Conservation (phyloP, 2,888 invertebrate genomes). For the Agrenia bidenticulata region DNA sequence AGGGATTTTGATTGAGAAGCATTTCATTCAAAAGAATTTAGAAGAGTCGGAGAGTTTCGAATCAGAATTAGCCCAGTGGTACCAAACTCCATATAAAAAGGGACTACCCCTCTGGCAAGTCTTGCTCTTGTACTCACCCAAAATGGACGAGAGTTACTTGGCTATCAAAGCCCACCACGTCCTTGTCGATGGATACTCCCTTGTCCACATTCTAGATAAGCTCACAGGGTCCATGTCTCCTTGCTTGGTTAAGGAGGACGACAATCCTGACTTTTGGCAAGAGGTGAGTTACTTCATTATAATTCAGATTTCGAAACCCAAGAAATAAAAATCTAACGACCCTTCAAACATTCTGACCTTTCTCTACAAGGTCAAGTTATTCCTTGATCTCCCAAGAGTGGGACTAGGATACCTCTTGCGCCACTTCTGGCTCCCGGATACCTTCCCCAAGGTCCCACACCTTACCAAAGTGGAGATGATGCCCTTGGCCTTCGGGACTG, state of each 20-base stretch:
- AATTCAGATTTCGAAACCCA: no score
- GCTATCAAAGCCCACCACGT: slow-evolving; percentile 33
- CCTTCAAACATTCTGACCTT: no score
- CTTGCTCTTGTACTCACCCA: slow-evolving; percentile 11
- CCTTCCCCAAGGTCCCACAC: slow-evolving; percentile 19
- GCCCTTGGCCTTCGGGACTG: slow-evolving; percentile 33
- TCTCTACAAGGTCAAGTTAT: slow-evolving; percentile 18
- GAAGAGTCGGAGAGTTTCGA: slow-evolving; percentile 19
- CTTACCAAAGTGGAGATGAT: slow-evolving; percentile 37
- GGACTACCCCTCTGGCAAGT: slow-evolving; percentile 37
- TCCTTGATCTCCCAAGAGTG: slow-evolving; percentile 26
- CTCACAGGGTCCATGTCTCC: background rate
- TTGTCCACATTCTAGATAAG: slow-evolving; percentile 35
- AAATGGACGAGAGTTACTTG: slow-evolving; percentile 13
- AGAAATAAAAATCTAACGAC: no score
- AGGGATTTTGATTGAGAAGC: slow-evolving; percentile 27
- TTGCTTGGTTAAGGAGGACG: slow-evolving; percentile 10
- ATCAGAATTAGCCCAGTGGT: slow-evolving; percentile 28
- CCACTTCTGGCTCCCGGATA: slow-evolving; percentile 15
- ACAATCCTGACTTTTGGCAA: slow-evolving; percentile 11
- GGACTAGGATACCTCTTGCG: background rate
- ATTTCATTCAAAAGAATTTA: slow-evolving; percentile 19
- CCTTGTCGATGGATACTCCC: slow-evolving; percentile 35
- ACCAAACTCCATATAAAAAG: slow-evolving; percentile 25
- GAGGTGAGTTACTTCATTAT: no score